Base-by-base conservation (phyloP, 1,140 invertebrate species). In the Dolichoris vasculosae region DNA sequence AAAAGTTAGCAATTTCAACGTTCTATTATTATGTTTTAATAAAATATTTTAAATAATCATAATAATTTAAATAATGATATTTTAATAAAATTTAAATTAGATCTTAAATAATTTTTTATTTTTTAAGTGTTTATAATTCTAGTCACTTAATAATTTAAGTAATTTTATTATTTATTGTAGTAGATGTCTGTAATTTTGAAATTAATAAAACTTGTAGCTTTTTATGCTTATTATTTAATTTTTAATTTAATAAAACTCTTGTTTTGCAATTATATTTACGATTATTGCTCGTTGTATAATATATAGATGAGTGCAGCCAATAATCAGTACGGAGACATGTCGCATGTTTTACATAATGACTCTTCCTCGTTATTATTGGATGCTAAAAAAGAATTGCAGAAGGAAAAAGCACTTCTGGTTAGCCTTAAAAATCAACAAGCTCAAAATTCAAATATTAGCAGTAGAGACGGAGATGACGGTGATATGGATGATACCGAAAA, bases 381-480 rank as follows among this genome's bases (percentile, higher is more conserved):
- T 87, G 96, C 96, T 4, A 96, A 96, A 88, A 93, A 94, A 81
- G 95, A 96, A 84, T 88, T 97, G 3, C 94, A 95, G 88, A 94
- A 94, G 86, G 94, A 96, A 84, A 94, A 94, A 32, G 93, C 94
- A 82, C 89, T 93, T 13, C 87, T 94, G 71, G 91, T 90, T 7
- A 88, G 88, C 1, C 85, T 94, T 30, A 94, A 91, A 87, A 91
- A 91, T 89, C 92, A 92, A 40, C 90, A 91, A n/a, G 85, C 87
- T 26, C 88, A 89, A 13, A 79, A 86, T 82, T 88, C 85, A 15
- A 90, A 89, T 78, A 87, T 87, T 85, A 88, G 86, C 82, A 89
- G 82, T 73, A 90, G 90, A 85, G 90, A 92, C 40, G 91, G 93
- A 35, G 91, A 94, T 51, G 92, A 94, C 67, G 89, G 85, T 20